Percentiles rank a stretch among this genome's conserved stretches.
Evolutionary conservation across 2,113 vertebrate species (phyloP).

Genomic region (Alosa alosa): DNA sequence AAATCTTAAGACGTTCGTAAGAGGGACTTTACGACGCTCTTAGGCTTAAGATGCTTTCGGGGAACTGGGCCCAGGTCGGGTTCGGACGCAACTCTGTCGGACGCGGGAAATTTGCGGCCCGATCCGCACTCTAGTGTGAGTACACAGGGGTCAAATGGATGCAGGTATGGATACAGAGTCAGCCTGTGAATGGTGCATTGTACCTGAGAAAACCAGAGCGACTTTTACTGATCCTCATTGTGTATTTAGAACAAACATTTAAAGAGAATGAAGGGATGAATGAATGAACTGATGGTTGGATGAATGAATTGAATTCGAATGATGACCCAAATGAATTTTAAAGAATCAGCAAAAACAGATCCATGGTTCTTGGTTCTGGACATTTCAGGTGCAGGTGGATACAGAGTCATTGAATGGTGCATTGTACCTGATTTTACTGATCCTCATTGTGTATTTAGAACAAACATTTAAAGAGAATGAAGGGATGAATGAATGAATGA

Average conservation of each 20-base stretch:
- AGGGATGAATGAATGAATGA: not conserved
- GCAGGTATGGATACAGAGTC: not conserved
- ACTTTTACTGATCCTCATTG: not conserved
- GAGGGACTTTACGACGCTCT: too few relatives aligned
- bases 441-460: not conserved
- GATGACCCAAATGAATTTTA: too few relatives aligned
- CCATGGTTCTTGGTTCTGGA: too few relatives aligned
- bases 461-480: not conserved
- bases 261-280: not conserved
- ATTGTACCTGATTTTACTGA: not conserved
- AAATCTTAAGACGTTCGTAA: too few relatives aligned
- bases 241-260: not conserved
- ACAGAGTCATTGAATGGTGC: not conserved
- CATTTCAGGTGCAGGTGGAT: not conserved
- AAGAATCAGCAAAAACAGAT: too few relatives aligned
- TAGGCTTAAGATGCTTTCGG: too few relatives aligned
- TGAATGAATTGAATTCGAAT: too few relatives aligned
- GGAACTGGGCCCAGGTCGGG: too few relatives aligned
- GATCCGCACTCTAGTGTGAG: too few relatives aligned
- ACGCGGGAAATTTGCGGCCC: too few relatives aligned
- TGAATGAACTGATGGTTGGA: too few relatives aligned
- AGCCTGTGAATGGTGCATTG: not conserved
- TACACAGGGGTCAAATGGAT: not conserved
- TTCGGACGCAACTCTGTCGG: too few relatives aligned
- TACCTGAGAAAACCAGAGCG: not conserved